These are phyloP conservation scores for Erebia ligea DNA, from an alignment of 2,888 invertebrate genomes.

Conservation along the genomic window DNA sequence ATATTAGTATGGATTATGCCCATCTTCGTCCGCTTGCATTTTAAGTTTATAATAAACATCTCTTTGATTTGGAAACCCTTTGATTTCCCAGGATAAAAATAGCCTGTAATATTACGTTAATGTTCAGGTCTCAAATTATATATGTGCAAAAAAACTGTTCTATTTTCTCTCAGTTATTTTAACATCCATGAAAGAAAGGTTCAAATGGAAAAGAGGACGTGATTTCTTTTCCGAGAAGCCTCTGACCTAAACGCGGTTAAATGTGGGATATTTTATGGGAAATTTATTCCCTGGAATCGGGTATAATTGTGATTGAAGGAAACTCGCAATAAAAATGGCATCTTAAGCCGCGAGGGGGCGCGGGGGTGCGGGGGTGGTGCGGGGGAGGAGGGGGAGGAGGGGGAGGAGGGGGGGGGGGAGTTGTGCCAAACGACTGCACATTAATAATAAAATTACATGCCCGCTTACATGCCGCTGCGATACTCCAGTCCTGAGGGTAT, in stretches of 20 bases:
- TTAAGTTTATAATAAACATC: too few species aligned
- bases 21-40: too few species aligned
- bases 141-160: too few species aligned
- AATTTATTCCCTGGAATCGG: neutral
- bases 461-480: neutral
- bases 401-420: neutral
- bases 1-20: too few species aligned
- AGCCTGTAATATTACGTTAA: too few species aligned
- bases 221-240: neutral
- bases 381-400: neutral
- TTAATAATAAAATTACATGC: conserved; percentile 34
- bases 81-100: too few species aligned
- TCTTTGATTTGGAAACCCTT: too few species aligned
- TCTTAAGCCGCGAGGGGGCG: conserved; percentile 22
- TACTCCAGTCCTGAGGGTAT: neutral
- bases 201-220: neutral
- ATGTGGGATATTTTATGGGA: conserved; percentile 1
- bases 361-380: neutral
- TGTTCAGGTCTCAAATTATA: too few species aligned
- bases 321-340: conserved; percentile 33
- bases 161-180: too few species aligned
- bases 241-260: neutral
- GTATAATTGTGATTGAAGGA: conserved; percentile 29
- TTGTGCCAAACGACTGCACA: conserved; percentile 35
- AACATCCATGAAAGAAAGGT: neutral